Base-by-base conservation (phyloP, 2,888 invertebrate species). In the Tachina fera region DNA sequence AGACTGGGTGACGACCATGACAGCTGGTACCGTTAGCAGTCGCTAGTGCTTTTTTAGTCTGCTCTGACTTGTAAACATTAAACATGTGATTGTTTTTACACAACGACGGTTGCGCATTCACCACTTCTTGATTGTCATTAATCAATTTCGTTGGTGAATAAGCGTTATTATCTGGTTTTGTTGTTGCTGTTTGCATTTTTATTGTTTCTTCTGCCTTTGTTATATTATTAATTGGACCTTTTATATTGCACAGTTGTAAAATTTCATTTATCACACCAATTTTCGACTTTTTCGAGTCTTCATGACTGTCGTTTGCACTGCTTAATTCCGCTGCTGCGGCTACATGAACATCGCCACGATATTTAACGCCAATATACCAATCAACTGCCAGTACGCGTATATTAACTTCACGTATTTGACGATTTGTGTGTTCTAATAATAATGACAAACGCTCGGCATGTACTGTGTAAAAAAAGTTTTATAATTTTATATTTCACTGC, bases 311-410 rank as follows among this genome's bases (percentile, higher is more conserved):
- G 11, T 5, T 19, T 3, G n/a, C 31, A 31, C 31, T 9, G 6
- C 10, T 43, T 31, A 11, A 9, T 22, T 72, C 41, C 16, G 14
- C 41, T 41, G 63, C 72, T 41, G 63, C 72, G 16, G 49, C 67
- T 19, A 58, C 19, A 45, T 22, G 43, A 31, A 53, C 39, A 72
- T 58, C 43, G 9, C 71, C 61, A 43, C 81, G 83, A 67, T 85
- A 75, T 65, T 71, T 85, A 47, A 75, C 78, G 45, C 90, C 90
- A 87, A 90, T 90, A 81, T 88, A 89, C 91, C 92, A 91, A 77
- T 91, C 90, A 63, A 89, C 90, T 0, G 88, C 88, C 67, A 89
- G 76, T 8, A 91, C 82, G 31, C 83, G 80, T 16, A 91, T 49
- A 75, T 91, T 88, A 13, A 88, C 84, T 13, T 90, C 87, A 31